A percentile compares a stretch with the other conserved stretches of the same genome.
Conservation (phyloP, 2,113 vertebrate genomes). For the Grantiella picta region DNA sequence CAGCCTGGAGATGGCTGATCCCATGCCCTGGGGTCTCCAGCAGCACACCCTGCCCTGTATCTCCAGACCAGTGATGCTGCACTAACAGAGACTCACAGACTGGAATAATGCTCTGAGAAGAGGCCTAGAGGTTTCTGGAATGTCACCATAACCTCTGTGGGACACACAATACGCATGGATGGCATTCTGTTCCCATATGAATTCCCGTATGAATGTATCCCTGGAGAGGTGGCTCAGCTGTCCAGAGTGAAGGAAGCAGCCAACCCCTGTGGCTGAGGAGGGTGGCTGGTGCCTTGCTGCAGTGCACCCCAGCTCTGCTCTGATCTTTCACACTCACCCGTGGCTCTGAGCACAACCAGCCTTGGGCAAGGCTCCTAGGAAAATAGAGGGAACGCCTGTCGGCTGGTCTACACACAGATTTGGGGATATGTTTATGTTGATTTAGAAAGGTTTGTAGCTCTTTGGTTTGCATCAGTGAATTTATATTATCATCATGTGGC, state of each 20-base stretch:
- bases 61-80: not conserved
- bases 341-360: constrained; percentile 33
- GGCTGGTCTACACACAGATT: not conserved
- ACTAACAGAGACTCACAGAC: fast-evolving
- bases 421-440: constrained; percentile 54
- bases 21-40: not conserved
- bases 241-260: not conserved
- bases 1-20: not conserved
- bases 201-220: fast-evolving
- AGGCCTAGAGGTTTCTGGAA: not conserved
- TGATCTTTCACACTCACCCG: constrained; percentile 49
- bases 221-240: not conserved
- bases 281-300: not conserved
- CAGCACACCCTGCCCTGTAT: not conserved
- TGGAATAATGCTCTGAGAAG: not conserved
- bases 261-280: not conserved
- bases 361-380: constrained; percentile 42
- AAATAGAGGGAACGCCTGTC: constrained; percentile 3
- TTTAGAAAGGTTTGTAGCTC: constrained; percentile 49
- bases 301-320: not conserved
- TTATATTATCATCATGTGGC: constrained; percentile 62
- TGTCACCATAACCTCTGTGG: not conserved
- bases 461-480: constrained; percentile 56
- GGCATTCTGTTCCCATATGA: not conserved
- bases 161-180: fast-evolving